Percentiles rank a stretch among this genome's conserved stretches.
Conservation (phyloP, 2,888 invertebrate species). For the Stenodera caucasica region DNA sequence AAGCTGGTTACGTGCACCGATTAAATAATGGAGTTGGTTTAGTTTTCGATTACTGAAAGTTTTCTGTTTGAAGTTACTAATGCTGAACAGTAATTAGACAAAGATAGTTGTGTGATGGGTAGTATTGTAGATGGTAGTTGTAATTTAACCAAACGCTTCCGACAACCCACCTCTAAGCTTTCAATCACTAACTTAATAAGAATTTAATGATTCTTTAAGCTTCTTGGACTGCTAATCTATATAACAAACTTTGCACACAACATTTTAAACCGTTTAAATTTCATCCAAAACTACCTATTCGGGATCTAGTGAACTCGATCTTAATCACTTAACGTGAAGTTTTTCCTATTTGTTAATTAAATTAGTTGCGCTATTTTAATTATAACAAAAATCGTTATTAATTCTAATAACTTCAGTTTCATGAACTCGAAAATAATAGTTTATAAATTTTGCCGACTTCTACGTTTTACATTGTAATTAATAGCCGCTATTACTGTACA, state of each 20-base stretch:
- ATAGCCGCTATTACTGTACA: not conserved
- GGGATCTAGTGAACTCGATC: not conserved
- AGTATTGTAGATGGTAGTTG: not conserved
- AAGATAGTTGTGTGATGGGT: not conserved
- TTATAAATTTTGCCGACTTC: not conserved
- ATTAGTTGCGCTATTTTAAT: no score
- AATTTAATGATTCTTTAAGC: slow-evolving; percentile 22
- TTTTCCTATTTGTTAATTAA: not conserved
- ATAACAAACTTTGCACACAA: slow-evolving; percentile 5
- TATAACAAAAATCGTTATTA: no score
- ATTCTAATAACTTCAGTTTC: no score
- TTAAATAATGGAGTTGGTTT: slow-evolving; percentile 31
- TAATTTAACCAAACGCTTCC: slow-evolving; percentile 18
- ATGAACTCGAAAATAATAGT: not conserved
- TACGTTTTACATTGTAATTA: not conserved
- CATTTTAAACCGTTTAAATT: slow-evolving; percentile 1
- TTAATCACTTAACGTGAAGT: not conserved
- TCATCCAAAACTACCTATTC: not conserved
- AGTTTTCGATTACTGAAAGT: slow-evolving; percentile 32
- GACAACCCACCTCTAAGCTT: slow-evolving; percentile 14
- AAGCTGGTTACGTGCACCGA: slow-evolving; percentile 26
- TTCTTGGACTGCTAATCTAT: not conserved
- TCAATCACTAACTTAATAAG: slow-evolving; percentile 26
- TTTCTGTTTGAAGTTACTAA: slow-evolving; percentile 23
- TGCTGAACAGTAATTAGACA: slow-evolving; percentile 1